Percentiles rank a stretch among this genome's conserved stretches.
Conservation (phyloP, 2,888 invertebrate genomes). For the Mythimna impura region DNA sequence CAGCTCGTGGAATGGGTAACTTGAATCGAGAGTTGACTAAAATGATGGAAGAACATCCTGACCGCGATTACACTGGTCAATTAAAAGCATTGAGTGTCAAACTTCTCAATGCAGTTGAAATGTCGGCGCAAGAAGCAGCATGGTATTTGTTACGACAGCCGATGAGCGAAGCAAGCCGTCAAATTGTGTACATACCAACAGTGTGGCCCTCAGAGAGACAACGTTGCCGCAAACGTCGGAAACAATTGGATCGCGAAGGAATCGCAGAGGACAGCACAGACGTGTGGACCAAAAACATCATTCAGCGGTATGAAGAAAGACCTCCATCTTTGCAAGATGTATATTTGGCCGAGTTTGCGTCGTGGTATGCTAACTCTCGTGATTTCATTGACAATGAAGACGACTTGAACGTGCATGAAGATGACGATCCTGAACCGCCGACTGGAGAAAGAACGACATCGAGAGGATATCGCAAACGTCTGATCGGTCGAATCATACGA, state of each 20-base stretch:
- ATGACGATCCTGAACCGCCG: background rate
- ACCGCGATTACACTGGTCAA: constrained; percentile 5
- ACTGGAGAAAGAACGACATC: background rate
- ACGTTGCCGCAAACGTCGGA: constrained; percentile 12
- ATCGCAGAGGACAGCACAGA: background rate
- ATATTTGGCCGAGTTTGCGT: constrained; percentile 23
- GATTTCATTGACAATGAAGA: constrained; percentile 7
- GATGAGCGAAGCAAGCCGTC: constrained; percentile 9
- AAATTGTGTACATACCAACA: constrained; percentile 12
- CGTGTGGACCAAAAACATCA: constrained; percentile 8
- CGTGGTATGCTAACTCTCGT: constrained; percentile 9
- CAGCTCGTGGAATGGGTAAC: constrained; percentile 19
- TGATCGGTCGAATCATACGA: constrained; percentile 5
- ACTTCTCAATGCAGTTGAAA: constrained; percentile 11
- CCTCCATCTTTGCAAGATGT: background rate
- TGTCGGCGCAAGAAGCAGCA: constrained; percentile 29
- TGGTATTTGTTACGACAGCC: constrained; percentile 18
- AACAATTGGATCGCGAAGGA: constrained; percentile 11
- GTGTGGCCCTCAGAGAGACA: constrained; percentile 14
- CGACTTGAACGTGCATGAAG: background rate
- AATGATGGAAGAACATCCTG: constrained; percentile 20
- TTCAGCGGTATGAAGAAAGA: constrained; percentile 20
- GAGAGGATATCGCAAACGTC: constrained; percentile 3
- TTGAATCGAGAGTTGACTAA: background rate
- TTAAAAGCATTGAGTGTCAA: constrained; percentile 11